A percentile compares a stretch with the other conserved stretches of the same genome.
Conservation (phyloP, 1,140 invertebrate genomes). For the Amyelois transitella region DNA sequence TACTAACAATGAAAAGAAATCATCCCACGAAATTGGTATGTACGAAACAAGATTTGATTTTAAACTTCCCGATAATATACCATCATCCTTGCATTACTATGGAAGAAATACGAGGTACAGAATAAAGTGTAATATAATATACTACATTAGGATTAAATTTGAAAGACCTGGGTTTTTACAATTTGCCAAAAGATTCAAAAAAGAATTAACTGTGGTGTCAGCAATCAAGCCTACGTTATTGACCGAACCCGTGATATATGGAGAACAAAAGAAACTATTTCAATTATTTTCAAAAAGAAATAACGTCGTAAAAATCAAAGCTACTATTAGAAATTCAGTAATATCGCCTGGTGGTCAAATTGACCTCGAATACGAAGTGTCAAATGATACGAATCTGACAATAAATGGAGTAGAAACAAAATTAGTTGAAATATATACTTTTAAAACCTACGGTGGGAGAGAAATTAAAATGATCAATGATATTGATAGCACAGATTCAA, state of each 20-base stretch:
- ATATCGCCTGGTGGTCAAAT: constrained; percentile 23
- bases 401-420: constrained; percentile 27
- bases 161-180: constrained; percentile 23
- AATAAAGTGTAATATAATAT: constrained; percentile 21
- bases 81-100: constrained; percentile 17
- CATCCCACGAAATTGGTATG: constrained; percentile 12
- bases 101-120: constrained; percentile 4
- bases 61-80: constrained; percentile 26
- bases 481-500: constrained; percentile 20
- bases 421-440: constrained; percentile 22
- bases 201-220: constrained; percentile 26
- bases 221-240: constrained; percentile 22
- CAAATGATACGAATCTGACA: constrained; percentile 23
- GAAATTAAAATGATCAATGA: constrained; percentile 11
- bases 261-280: constrained; percentile 25
- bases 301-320: constrained; percentile 25
- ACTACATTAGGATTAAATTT: constrained; percentile 28
- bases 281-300: constrained; percentile 21
- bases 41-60: constrained; percentile 27
- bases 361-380: constrained; percentile 24
- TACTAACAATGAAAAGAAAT: constrained; percentile 3
- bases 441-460: constrained; percentile 7
- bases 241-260: constrained; percentile 19
- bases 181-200: constrained; percentile 21
- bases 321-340: constrained; percentile 21